A percentile compares a stretch with the other conserved stretches of the same genome.
Evolutionary conservation across 2,888 invertebrate species (phyloP).

Genomic region (Atethmia centrago): DNA sequence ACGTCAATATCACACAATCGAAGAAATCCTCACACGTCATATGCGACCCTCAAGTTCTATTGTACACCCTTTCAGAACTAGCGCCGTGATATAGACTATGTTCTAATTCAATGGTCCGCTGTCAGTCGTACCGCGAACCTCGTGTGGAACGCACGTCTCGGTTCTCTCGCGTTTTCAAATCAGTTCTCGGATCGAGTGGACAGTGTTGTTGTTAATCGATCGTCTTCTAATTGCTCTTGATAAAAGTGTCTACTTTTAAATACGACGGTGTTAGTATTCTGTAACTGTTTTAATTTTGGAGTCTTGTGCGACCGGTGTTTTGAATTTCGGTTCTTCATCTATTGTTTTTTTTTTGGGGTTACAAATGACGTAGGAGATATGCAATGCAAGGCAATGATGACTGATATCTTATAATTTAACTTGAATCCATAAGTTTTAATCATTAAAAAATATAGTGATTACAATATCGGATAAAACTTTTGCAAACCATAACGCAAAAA

Average conservation of each 20-base stretch:
- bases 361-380: neutral
- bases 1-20: conserved; percentile 54
- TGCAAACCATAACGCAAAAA: neutral
- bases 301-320: conserved; percentile 35
- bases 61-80: conserved; percentile 54
- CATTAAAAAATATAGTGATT: neutral
- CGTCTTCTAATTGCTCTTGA: conserved; percentile 23
- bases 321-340: conserved; percentile 6
- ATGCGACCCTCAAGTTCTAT: conserved; percentile 53
- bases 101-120: conserved; percentile 30
- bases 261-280: conserved; percentile 45
- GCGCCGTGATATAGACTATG: conserved; percentile 40
- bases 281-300: conserved; percentile 24
- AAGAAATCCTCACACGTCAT: conserved; percentile 56
- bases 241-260: conserved; percentile 52
- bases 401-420: neutral
- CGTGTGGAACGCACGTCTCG: conserved; percentile 23
- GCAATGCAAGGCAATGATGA: neutral
- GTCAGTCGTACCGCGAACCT: conserved; percentile 46
- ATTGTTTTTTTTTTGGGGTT: neutral
- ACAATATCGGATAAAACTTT: neutral
- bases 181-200: conserved; percentile 36
- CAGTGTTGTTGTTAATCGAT: conserved; percentile 31
- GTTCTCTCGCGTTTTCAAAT: conserved; percentile 5
- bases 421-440: neutral